These are phyloP conservation scores for Coendou prehensilis DNA, from an alignment of 2,797 vertebrate species.

Conservation along the genomic window DNA sequence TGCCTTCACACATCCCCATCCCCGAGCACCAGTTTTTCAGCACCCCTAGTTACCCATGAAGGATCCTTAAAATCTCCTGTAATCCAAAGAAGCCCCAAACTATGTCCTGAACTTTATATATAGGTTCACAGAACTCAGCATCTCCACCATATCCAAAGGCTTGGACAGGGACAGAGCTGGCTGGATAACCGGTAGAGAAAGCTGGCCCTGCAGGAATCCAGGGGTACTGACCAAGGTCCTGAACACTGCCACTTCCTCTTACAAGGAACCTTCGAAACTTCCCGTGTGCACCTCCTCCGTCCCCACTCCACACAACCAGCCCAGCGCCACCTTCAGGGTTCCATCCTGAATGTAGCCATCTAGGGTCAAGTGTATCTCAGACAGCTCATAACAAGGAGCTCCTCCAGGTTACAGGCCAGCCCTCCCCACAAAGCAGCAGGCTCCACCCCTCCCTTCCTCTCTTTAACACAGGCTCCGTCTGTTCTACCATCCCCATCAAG, in stretches of 20 bases:
- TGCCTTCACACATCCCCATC: background rate
- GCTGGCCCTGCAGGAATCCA: background rate
- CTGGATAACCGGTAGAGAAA: background rate
- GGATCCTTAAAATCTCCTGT: background rate
- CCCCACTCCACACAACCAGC: background rate
- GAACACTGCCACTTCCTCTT: background rate
- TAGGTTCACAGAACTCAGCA: background rate
- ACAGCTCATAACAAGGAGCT: background rate
- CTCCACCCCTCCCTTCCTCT: constrained; percentile 49
- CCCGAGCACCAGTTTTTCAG: background rate
- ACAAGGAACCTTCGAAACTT: background rate
- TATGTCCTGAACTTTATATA: background rate
- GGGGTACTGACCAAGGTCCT: constrained; percentile 80
- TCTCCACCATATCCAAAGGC: background rate
- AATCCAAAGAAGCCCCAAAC: background rate
- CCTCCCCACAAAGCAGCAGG: constrained; percentile 24
- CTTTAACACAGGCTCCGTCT: constrained; percentile 74
- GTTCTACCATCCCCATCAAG: constrained; percentile 75
- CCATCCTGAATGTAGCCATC: background rate
- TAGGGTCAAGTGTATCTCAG: background rate
- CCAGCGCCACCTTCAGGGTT: background rate
- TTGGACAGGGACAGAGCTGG: background rate
- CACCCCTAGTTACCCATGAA: background rate
- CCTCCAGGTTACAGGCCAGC: background rate
- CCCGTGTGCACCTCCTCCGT: background rate